phyloP scores from a whole-genome alignment of 2,888 invertebrate species.

The Cosmorhoe ocellata region DNA sequence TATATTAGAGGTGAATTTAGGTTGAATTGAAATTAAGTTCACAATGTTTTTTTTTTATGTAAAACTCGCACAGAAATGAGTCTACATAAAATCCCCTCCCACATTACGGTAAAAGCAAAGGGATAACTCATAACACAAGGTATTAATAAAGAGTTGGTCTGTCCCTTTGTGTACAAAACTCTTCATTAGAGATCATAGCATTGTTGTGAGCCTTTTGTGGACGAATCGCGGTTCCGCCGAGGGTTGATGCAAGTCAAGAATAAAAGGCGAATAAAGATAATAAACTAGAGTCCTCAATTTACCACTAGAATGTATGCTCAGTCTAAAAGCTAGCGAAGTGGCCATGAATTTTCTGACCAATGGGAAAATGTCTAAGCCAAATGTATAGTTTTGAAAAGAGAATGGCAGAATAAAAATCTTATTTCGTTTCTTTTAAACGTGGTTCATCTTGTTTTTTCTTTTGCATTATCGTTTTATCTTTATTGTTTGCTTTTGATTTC shows the following conservation, averaged over 20 bases:
- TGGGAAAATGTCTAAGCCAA: too few relatives aligned
- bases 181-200: constrained; percentile 79
- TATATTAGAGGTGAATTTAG: too few relatives aligned
- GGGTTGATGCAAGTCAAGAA: constrained; percentile 39
- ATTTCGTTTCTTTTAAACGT: too few relatives aligned
- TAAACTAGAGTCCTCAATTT: neutral
- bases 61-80: constrained; percentile 14
- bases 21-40: too few relatives aligned
- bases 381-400: too few relatives aligned
- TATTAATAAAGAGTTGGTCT: constrained; percentile 72
- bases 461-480: too few relatives aligned
- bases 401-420: too few relatives aligned
- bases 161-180: constrained; percentile 77
- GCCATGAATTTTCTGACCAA: constrained; percentile 42
- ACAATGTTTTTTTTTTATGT: too few relatives aligned
- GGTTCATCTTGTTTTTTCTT: too few relatives aligned
- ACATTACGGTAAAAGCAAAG: constrained; percentile 28
- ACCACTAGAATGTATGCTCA: neutral
- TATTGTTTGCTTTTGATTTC: too few relatives aligned
- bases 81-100: constrained; percentile 19
- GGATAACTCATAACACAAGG: constrained; percentile 46
- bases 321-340: constrained; percentile 30
- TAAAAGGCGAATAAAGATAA: constrained; percentile 6
- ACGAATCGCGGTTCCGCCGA: constrained; percentile 51
- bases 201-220: constrained; percentile 67